Conservation (phyloP, 2,888 invertebrate species). For the Phania funesta region DNA sequence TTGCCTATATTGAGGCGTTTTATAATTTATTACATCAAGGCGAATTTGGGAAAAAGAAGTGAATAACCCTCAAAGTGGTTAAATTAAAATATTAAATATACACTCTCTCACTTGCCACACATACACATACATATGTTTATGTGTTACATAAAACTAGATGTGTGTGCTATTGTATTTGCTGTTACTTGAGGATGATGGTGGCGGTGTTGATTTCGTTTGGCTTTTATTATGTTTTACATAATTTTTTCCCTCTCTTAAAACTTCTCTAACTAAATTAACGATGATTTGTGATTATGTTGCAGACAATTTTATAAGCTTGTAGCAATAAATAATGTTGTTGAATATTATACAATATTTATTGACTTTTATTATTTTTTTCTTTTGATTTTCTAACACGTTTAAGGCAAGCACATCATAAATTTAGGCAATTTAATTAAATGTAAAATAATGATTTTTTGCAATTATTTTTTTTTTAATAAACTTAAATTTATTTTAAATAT, state of each 20-base stretch:
- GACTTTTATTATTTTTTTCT: conserved; percentile 29
- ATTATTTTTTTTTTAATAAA: not conserved
- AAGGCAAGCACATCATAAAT: not conserved
- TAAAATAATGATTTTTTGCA: not conserved
- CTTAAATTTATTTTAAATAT: no score
- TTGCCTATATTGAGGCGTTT: not conserved
- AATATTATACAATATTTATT: conserved; percentile 39
- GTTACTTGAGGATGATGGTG: no score
- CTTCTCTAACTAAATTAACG: conserved; percentile 61
- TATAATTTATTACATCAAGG: conserved; percentile 14
- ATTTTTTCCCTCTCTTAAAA: not conserved
- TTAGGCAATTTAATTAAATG: not conserved
- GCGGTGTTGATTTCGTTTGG: not conserved
- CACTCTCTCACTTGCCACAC: not conserved
- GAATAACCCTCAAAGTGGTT: conserved; percentile 47
- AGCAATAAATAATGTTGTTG: conserved; percentile 60
- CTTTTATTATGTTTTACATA: conserved; percentile 8
- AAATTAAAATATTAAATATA: not conserved
- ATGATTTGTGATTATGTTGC: conserved; percentile 62
- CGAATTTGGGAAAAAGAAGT: conserved; percentile 33
- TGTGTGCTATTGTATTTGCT: no score
- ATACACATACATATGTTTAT: not conserved
- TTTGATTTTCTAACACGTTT: conserved; percentile 8
- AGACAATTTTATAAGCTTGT: conserved; percentile 8
- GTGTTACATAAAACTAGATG: not conserved